Conservation (phyloP, 2,113 vertebrate species). For the Xerus inauris region DNA sequence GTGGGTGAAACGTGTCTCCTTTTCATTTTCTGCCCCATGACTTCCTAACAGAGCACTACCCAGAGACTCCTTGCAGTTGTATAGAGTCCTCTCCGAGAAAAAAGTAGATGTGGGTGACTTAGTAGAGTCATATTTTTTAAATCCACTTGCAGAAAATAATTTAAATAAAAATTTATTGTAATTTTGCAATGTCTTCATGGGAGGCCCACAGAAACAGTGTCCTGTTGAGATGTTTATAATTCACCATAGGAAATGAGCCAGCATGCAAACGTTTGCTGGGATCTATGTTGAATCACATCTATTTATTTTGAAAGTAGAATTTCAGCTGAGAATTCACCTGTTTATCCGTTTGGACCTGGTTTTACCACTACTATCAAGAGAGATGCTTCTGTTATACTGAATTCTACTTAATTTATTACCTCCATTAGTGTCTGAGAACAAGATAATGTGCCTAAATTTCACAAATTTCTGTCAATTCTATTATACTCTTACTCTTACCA, state of each 20-base stretch:
- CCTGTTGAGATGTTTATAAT: not conserved
- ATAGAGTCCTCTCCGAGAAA: not conserved
- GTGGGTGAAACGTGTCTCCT: not conserved
- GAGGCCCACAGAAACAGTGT: not conserved
- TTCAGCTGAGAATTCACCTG: not conserved
- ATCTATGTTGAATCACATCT: not conserved
- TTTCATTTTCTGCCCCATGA: not conserved
- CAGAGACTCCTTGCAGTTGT: not conserved
- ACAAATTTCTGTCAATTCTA: constrained; percentile 53
- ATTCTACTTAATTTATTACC: constrained; percentile 25
- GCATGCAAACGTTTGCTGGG: not conserved
- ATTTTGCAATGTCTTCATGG: not conserved
- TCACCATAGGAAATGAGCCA: not conserved
- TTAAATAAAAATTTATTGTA: constrained; percentile 11
- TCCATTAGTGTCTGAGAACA: constrained; percentile 4
- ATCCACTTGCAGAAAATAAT: not conserved
- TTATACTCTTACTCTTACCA: not conserved
- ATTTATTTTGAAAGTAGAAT: not conserved
- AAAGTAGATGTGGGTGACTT: not conserved
- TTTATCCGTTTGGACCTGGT: not conserved
- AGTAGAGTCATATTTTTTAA: not conserved
- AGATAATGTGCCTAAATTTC: constrained; percentile 34
- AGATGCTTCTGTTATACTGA: not conserved
- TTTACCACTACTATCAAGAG: not conserved
- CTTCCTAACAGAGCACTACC: not conserved